A percentile compares a stretch with the other conserved stretches of the same genome.
phyloP scores from a whole-genome alignment of 1,140 invertebrate species.

The Scaptomyza pallida region DNA sequence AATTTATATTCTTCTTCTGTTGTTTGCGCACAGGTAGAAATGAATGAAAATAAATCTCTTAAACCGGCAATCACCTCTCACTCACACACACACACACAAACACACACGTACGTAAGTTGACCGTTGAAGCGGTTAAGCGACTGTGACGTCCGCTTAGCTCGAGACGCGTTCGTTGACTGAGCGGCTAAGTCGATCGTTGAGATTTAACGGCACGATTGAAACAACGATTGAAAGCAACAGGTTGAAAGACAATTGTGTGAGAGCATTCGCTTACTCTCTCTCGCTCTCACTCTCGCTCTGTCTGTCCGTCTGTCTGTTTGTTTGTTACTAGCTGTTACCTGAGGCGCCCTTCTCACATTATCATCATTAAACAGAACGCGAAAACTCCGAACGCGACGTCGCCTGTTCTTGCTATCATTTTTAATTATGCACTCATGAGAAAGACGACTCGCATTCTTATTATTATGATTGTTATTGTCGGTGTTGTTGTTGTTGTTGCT shows the following conservation, averaged over 20 bases:
- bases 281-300: background rate
- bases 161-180: constrained; percentile 75
- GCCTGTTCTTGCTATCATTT: constrained; percentile 62
- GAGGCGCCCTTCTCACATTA: constrained; percentile 76
- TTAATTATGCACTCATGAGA: constrained; percentile 75
- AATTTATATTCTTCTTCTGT: constrained; percentile 28
- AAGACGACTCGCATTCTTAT: constrained; percentile 42
- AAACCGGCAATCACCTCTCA: constrained; percentile 64
- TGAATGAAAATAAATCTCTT: constrained; percentile 63
- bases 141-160: constrained; percentile 64
- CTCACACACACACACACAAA: constrained; percentile 10
- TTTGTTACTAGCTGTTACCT: constrained; percentile 51
- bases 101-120: constrained; percentile 22
- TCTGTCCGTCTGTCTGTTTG: background rate
- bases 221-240: constrained; percentile 3
- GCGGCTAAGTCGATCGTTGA: constrained; percentile 57
- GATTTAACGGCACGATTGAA: constrained; percentile 56
- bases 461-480: constrained; percentile 1
- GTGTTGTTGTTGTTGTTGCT: background rate
- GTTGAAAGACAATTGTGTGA: constrained; percentile 53
- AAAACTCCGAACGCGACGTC: constrained; percentile 55
- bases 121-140: constrained; percentile 23
- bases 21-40: constrained; percentile 67
- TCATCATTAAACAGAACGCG: constrained; percentile 72
- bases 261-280: constrained; percentile 12